phyloP scores from a whole-genome alignment of 2,797 vertebrate species.

The Syndactyla subalaris region DNA sequence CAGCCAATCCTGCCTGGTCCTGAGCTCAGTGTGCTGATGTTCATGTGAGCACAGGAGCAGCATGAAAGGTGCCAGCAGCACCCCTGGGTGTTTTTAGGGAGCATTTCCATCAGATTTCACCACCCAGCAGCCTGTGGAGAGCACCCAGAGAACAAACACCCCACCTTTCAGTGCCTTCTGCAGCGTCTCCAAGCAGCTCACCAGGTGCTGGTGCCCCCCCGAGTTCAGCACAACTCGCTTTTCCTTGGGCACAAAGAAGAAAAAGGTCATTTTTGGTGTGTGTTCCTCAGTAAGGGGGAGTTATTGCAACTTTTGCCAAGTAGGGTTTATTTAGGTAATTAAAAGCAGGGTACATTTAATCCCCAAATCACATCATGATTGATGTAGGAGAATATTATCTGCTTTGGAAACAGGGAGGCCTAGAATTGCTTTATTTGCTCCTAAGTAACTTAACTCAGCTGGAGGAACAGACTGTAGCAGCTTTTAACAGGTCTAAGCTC shows the following conservation, averaged over 20 bases:
- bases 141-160: background rate
- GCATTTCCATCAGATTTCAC: rapidly evolving
- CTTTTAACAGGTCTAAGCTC: background rate
- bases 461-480: background rate
- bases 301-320: background rate
- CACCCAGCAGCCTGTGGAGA: background rate
- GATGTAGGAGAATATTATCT: background rate
- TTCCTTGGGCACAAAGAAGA: slow-evolving; percentile 80
- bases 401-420: background rate
- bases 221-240: slow-evolving; percentile 91
- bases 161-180: slow-evolving; percentile 97
- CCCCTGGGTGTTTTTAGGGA: background rate
- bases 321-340: background rate
- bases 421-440: background rate
- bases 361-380: background rate
- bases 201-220: slow-evolving; percentile 91
- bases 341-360: background rate
- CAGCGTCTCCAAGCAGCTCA: slow-evolving; percentile 93
- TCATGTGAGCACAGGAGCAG: background rate
- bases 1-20: background rate
- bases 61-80: rapidly evolving
- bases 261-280: background rate
- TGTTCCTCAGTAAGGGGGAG: background rate
- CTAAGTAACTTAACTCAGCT: background rate
- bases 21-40: rapidly evolving